Conservation (phyloP, 2,888 invertebrate genomes). For the Gisinianus flammeolus region DNA sequence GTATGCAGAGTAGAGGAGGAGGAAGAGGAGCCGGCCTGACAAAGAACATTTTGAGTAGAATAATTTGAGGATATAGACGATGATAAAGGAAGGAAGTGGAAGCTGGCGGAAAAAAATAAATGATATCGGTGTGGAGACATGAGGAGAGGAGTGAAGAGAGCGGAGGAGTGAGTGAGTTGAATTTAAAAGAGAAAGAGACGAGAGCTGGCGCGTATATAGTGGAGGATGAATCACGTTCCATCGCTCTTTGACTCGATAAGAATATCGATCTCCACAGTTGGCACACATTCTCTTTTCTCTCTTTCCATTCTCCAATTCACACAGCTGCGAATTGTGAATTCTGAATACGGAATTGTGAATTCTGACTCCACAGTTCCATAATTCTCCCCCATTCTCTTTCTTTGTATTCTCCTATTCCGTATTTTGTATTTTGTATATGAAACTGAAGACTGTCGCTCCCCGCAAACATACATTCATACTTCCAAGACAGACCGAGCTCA, state of each 20-base stretch:
- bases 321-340: background rate
- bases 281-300: background rate
- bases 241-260: background rate
- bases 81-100: background rate
- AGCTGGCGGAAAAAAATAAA: no score
- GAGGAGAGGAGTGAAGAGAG: background rate
- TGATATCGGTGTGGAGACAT: no score
- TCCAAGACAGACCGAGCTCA: no score
- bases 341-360: background rate
- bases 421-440: no score
- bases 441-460: no score
- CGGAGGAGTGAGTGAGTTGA: background rate
- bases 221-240: background rate
- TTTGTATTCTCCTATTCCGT: no score
- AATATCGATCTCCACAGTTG: slow-evolving; percentile 5
- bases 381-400: no score
- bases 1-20: background rate
- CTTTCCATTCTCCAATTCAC: background rate
- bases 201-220: background rate
- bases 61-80: background rate
- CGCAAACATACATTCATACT: no score
- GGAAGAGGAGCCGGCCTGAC: no score
- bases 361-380: background rate
- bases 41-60: background rate
- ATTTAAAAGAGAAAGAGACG: background rate